These are phyloP conservation scores for Iphiclides podalirius DNA, from an alignment of 2,888 invertebrate genomes.

Conservation along the genomic window DNA sequence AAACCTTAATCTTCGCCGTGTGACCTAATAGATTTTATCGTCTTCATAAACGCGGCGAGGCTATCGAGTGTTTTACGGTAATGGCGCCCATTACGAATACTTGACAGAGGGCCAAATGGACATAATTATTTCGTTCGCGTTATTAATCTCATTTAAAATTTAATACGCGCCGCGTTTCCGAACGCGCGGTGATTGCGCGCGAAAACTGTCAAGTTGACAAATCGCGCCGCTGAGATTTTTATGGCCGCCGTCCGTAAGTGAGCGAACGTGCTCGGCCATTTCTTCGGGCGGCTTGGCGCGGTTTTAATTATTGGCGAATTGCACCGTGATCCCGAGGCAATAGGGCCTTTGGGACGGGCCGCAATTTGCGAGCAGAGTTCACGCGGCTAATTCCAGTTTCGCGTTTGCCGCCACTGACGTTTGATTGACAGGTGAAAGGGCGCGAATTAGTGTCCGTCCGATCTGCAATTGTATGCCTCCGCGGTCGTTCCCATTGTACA, in stretches of 20 bases:
- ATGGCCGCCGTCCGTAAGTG: conserved; percentile 45
- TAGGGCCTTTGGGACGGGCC: conserved; percentile 2
- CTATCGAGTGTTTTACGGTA: conserved; percentile 20
- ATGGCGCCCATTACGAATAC: conserved; percentile 25
- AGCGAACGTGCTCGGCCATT: conserved; percentile 43
- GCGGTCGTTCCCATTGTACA: conserved; percentile 39
- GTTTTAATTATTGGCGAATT: conserved; percentile 38
- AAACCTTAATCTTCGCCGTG: background rate
- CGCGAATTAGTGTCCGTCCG: conserved; percentile 63
- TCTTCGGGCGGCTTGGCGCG: conserved; percentile 45
- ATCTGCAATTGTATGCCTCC: conserved; percentile 37
- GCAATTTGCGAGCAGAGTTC: conserved; percentile 34
- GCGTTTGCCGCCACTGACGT: conserved; percentile 51
- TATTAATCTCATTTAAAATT: conserved; percentile 51
- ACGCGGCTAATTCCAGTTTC: conserved; percentile 50
- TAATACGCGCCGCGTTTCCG: conserved; percentile 35
- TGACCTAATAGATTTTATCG: conserved; percentile 15
- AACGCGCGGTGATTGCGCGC: conserved; percentile 38
- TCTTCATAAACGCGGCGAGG: conserved; percentile 7
- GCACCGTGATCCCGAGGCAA: conserved; percentile 36
- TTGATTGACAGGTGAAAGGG: conserved; percentile 77
- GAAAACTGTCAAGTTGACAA: conserved; percentile 55
- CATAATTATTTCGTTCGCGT: conserved; percentile 46
- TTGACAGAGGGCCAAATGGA: conserved; percentile 47
- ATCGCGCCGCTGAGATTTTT: conserved; percentile 59